A percentile compares a stretch with the other conserved stretches of the same genome.
Conservation (phyloP, 2,888 invertebrate species). For the Hedychridium roseum region DNA sequence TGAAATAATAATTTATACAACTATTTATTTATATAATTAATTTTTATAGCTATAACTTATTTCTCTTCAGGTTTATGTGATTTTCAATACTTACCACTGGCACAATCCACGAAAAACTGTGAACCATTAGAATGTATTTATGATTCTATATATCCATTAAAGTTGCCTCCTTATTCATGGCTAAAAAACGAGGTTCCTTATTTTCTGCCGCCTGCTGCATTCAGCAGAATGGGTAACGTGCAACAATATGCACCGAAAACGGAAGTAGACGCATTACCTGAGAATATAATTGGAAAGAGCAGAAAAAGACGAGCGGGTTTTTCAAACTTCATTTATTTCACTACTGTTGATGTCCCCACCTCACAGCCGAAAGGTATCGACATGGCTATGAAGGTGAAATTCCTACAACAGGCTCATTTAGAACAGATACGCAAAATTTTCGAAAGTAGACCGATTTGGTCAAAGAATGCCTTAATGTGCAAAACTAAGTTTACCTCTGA, state of each 20-base stretch:
- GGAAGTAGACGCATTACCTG: conserved; percentile 47
- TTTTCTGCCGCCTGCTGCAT: conserved; percentile 79
- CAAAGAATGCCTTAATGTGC: conserved; percentile 77
- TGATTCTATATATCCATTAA: conserved; percentile 71
- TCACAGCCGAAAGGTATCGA: conserved; percentile 71
- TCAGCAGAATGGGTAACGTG: conserved; percentile 77
- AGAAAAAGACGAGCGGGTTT: conserved; percentile 68
- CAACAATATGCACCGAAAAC: conserved; percentile 57
- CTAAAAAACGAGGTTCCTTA: conserved; percentile 68
- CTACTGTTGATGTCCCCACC: conserved; percentile 70
- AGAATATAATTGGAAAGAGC: conserved; percentile 65
- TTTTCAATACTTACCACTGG: conserved; percentile 89
- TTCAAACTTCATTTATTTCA: conserved; percentile 72
- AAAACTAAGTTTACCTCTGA: conserved; percentile 70
- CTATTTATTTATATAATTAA: conserved; percentile 6
- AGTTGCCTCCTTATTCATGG: conserved; percentile 68
- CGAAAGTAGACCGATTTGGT: conserved; percentile 90
- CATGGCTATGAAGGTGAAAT: conserved; percentile 64
- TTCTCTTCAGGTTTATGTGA: conserved; percentile 79
- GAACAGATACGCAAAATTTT: conserved; percentile 68
- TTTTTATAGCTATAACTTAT: conserved; percentile 4
- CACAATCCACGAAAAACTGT: conserved; percentile 58
- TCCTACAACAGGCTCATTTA: conserved; percentile 55
- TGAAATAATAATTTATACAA: neutral
- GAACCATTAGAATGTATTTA: conserved; percentile 69